phyloP scores from a whole-genome alignment of 2,797 vertebrate species.

The Neopelma chrysocephalum region DNA sequence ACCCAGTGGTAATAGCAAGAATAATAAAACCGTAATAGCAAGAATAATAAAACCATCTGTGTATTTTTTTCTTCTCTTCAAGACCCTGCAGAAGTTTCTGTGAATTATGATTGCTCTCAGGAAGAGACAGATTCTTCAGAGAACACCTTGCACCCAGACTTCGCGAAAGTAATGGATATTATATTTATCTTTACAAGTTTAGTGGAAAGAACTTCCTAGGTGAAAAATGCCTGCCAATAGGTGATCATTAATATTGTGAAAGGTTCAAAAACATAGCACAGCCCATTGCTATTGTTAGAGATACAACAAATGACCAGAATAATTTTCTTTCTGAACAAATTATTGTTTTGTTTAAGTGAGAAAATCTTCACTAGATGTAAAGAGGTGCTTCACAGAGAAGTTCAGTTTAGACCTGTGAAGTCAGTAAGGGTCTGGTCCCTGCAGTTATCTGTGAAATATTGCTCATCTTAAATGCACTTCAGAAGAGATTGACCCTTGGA shows the following conservation, averaged over 20 bases:
- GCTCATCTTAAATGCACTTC: not conserved
- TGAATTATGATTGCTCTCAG: slow-evolving; percentile 78
- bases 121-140: slow-evolving; percentile 87
- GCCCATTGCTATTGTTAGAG: not conserved
- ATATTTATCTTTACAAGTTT: not conserved
- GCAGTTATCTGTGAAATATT: not conserved
- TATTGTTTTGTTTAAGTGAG: not conserved
- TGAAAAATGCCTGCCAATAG: not conserved
- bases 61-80: slow-evolving; percentile 48
- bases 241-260: not conserved
- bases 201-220: not conserved
- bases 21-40: not conserved
- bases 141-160: slow-evolving; percentile 89
- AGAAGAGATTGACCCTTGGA: not conserved
- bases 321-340: not conserved
- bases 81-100: slow-evolving; percentile 84
- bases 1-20: not conserved
- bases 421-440: not conserved
- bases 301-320: not conserved
- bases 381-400: not conserved
- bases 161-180: slow-evolving; percentile 85
- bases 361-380: not conserved
- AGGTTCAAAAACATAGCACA: not conserved
- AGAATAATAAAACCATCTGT: not conserved
- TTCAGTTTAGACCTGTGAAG: not conserved